phyloP scores from a whole-genome alignment of 2,888 invertebrate genomes.

The Calameuta filiformis region DNA sequence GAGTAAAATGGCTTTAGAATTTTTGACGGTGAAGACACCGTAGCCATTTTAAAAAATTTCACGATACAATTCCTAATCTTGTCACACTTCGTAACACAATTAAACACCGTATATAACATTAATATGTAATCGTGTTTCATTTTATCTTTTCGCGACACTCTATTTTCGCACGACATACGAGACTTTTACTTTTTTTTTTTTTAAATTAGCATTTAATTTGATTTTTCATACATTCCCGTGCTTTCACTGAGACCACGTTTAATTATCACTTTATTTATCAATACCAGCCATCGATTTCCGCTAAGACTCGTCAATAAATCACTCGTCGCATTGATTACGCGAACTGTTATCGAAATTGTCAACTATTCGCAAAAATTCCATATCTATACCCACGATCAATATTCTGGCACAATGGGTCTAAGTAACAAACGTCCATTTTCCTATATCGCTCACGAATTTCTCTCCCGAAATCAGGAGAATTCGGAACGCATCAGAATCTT shows the following conservation, averaged over 20 bases:
- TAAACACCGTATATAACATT: neutral
- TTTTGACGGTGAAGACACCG: neutral
- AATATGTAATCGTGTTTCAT: neutral
- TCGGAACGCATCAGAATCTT: neutral
- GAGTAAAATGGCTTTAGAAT: neutral
- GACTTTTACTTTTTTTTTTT: neutral
- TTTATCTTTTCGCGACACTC: neutral
- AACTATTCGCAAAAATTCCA: neutral
- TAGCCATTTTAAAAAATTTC: neutral
- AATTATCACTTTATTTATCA: neutral
- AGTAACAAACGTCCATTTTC: neutral
- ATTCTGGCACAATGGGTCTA: neutral
- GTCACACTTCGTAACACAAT: constrained; percentile 1
- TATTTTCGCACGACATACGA: neutral
- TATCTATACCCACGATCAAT: neutral
- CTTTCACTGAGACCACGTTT: neutral
- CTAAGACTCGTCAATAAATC: neutral
- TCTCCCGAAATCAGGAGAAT: neutral
- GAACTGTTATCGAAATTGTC: neutral
- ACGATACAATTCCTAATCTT: neutral
- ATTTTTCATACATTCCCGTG: neutral
- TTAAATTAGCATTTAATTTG: neutral
- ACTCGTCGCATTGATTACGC: neutral
- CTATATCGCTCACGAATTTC: neutral
- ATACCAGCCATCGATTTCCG: neutral